phyloP scores from a whole-genome alignment of 2,888 invertebrate species.

The Neoascia interrupta region DNA sequence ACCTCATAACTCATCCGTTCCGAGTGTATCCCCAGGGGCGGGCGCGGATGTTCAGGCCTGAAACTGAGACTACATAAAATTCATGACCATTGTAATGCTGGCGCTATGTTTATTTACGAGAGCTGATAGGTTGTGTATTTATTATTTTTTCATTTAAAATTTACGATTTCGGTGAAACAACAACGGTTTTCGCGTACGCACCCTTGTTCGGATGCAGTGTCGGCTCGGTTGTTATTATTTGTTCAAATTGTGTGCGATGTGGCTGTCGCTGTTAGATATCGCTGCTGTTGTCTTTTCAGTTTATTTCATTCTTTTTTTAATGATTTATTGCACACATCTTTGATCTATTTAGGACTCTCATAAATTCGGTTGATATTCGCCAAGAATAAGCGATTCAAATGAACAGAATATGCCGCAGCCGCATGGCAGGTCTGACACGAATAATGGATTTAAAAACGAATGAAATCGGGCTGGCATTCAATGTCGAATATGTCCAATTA shows the following conservation, averaged over 20 bases:
- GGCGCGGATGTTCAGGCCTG: neutral
- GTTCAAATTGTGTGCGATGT: neutral
- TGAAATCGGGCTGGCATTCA: conserved; percentile 41
- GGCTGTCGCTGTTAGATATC: neutral
- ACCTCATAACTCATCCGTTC: conserved; percentile 41
- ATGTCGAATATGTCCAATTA: conserved; percentile 62
- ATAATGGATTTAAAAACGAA: conserved; percentile 61
- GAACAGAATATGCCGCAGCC: conserved; percentile 1
- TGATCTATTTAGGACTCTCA: conserved; percentile 53
- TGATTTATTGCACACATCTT: conserved; percentile 45
- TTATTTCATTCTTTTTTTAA: conserved; percentile 23
- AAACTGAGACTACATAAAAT: conserved; percentile 23
- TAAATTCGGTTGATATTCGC: conserved; percentile 50
- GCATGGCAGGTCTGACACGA: conserved; percentile 36
- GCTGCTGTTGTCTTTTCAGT: neutral
- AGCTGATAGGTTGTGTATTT: conserved; percentile 33
- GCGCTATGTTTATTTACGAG: conserved; percentile 50
- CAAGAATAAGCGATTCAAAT: conserved; percentile 11
- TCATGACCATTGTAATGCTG: conserved; percentile 44
- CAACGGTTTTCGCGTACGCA: conserved; percentile 1
- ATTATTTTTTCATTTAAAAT: conserved; percentile 39
- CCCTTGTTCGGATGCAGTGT: conserved; percentile 5
- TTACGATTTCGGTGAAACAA: conserved; percentile 26
- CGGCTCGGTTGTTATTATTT: no score
- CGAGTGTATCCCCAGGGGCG: conserved; percentile 4